A percentile compares a stretch with the other conserved stretches of the same genome.
Conservation (phyloP, 2,797 vertebrate species). For the Molossus molossus region DNA sequence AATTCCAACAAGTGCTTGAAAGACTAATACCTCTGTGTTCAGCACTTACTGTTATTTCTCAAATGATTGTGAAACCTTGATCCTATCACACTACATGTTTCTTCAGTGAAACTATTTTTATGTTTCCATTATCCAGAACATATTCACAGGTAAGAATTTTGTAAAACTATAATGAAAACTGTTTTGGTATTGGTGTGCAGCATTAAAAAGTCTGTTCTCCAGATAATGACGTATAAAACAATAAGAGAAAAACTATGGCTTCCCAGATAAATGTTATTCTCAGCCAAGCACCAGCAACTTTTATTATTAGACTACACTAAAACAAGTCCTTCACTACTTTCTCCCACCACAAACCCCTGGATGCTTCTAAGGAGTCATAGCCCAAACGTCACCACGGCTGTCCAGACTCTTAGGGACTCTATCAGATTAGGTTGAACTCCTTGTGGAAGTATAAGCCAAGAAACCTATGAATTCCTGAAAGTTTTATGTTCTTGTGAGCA, state of each 20-base stretch:
- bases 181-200: neutral
- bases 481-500: neutral
- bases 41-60: slow-evolving; percentile 64
- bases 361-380: slow-evolving; percentile 17
- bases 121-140: slow-evolving; percentile 35
- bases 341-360: neutral
- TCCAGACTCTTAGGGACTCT: neutral
- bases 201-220: slow-evolving; percentile 61
- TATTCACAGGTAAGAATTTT: neutral
- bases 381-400: neutral
- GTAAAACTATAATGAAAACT: slow-evolving; percentile 33
- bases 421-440: neutral
- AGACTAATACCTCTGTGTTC: slow-evolving; percentile 61
- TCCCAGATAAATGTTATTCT: slow-evolving; percentile 54
- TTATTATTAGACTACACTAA: neutral
- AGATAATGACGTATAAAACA: slow-evolving; percentile 23
- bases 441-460: neutral
- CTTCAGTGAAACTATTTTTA: slow-evolving; percentile 56
- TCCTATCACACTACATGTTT: neutral
- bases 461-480: neutral
- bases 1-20: slow-evolving; percentile 69
- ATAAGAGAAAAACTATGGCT: neutral
- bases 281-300: neutral
- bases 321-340: neutral
- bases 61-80: neutral